phyloP scores from a whole-genome alignment of 2,888 invertebrate species.

The Punctoribates punctum region DNA sequence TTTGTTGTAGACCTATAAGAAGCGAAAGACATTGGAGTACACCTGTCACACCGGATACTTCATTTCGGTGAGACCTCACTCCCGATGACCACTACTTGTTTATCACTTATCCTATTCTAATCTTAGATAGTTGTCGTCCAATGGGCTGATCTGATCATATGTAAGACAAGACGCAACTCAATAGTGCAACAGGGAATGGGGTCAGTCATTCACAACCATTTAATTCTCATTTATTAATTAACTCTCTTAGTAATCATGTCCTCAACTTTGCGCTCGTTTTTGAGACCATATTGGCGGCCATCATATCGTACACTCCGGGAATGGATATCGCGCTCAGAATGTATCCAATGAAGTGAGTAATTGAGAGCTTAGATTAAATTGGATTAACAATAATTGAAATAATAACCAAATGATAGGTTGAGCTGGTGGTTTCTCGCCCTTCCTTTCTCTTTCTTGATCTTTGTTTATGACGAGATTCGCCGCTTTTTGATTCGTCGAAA shows the following conservation, averaged over 20 bases:
- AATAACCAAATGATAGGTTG: too few species aligned
- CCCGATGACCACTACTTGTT: too few species aligned
- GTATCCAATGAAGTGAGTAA: constrained; percentile 54
- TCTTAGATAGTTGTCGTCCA: constrained; percentile 54
- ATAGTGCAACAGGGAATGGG: constrained; percentile 57
- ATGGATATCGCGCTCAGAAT: constrained; percentile 54
- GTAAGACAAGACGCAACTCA: constrained; percentile 56
- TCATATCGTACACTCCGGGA: constrained; percentile 57
- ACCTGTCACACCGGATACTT: constrained; percentile 58
- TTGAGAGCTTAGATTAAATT: too few species aligned
- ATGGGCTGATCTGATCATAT: constrained; percentile 57
- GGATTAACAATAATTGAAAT: too few species aligned
- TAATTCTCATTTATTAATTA: not conserved
- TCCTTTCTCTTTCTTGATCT: constrained; percentile 57
- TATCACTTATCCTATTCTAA: too few species aligned
- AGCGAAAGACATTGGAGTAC: constrained; percentile 56
- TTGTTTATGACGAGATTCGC: constrained; percentile 57
- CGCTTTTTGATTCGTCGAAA: constrained; percentile 54
- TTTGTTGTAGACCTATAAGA: constrained; percentile 51
- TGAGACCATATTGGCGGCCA: constrained; percentile 56
- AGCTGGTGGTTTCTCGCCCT: constrained; percentile 57
- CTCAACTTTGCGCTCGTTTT: constrained; percentile 55
- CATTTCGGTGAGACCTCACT: constrained; percentile 51
- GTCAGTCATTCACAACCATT: constrained; percentile 46
- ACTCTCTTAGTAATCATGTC: constrained; percentile 55